Base-by-base conservation (phyloP, 1,140 invertebrate species). In the Physella acuta region DNA sequence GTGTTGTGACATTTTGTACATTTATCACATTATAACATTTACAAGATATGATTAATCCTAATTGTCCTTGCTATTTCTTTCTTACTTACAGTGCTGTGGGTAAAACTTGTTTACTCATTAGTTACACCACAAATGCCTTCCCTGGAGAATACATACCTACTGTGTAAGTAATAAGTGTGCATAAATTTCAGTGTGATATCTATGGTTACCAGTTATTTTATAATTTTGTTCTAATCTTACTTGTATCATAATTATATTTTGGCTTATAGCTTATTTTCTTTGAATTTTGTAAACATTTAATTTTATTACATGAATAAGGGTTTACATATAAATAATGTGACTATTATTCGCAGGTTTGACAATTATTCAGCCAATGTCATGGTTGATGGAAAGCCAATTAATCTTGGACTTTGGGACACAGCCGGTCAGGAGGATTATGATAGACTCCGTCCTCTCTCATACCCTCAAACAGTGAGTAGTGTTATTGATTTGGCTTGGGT, bases 361-460 rank as follows among this genome's bases (percentile, higher is more conserved):
- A 99, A 98, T 83, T 98, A 98, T 87, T 97, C 95, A 4, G 96
- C 96, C 30, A 98, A 98, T 89, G 95, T 99, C n/a, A 98, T 98
- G 94, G 95, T 99, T 24, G 97, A 98, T 87, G 95, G 95, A 0
- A 95, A 97, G 84, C 95, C 95, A 0, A 97, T 98, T 72, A 98
- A 97, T 86, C 85, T 99, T 76, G 95, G 84, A 67, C 71, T 85
- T 44, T 85, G 84, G 84, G 85, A 86, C 78, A 86, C 85, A 49
- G 85, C 85, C 28, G 85, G 85, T 28, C 85, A 86, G 66, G 85
- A 97, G 87, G 94, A 97, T 87, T 98, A 97, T 81, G 94, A 97
- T 84, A 89, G 96, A 77, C 87, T 98, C 60, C 88, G 96, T 81
- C 96, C 95, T 24, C 87, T 99, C 3, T 97, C 94, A 26, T 99